Base-by-base conservation (phyloP, 1,140 invertebrate species). In the Macrosteles quadrilineatus region DNA sequence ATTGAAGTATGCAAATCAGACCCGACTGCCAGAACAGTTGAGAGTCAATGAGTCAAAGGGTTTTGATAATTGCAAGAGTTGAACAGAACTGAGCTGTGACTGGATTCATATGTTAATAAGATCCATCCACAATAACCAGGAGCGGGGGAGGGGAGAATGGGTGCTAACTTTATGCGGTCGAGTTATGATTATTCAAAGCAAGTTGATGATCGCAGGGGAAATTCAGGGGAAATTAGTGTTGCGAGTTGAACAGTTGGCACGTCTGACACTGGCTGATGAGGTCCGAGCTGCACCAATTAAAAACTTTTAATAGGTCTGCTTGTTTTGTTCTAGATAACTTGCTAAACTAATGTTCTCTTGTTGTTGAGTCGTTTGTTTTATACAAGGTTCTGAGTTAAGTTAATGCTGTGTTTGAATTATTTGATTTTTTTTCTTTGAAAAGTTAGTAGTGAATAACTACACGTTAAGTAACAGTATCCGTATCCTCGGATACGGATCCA, bases 261-360 rank as follows among this genome's bases (percentile, higher is more conserved):
- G 47, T 4, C 47, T 50, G 14, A 50, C 14, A 19, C 47, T n/a
- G 4, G 14, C 47, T 50, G 21, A 50, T 50, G 47, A 50, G 47
- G 47, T 50, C 47, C 47, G 47, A 50, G 47, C n/a, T 50, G n/a
- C 47, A 19, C 47, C 47, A 50, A 50, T 50, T 50, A 50, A 50
- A 50, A 50, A 50, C 14, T 50, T 50, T 50, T 50, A 50, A 50
- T 50, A 50, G 47, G 4, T n/a, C 21, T n/a, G 47, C 47, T 50
- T 50, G 47, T 50, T 50, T 50, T 50, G 47, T 19, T 50, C 6
- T 40, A 19, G 47, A 50, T n/a, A 50, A 50, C 47, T 50, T 21
- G 21, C 2, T 50, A 36, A 36, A 36, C 32, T 36, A 36, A 36
- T 36, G 32, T 36, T 36, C 32, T 36, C 32, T 36, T 36, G n/a